Evolutionary conservation across 2,888 invertebrate genomes (phyloP).

Genomic region (Caenorhabditis sp.): DNA sequence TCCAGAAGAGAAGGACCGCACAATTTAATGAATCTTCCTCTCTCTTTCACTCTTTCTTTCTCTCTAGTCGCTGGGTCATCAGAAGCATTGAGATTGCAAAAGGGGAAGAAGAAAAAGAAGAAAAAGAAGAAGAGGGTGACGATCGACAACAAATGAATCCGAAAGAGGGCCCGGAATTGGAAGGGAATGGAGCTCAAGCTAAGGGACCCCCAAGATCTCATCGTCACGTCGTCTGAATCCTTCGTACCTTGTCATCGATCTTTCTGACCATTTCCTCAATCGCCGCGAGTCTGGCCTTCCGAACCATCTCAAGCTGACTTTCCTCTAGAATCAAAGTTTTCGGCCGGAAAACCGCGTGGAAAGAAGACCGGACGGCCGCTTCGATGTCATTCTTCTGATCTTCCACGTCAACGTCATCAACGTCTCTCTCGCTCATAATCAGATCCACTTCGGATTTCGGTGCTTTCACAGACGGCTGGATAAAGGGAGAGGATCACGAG

Average conservation of each 20-base stretch:
- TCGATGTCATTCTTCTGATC: conserved; percentile 30
- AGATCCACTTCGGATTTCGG: neutral
- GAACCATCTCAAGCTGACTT: conserved; percentile 4
- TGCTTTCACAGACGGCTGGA: neutral
- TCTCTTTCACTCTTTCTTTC: neutral
- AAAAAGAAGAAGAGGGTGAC: neutral
- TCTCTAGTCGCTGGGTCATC: too few relatives aligned
- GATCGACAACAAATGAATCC: neutral
- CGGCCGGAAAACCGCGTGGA: conserved; percentile 15
- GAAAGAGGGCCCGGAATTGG: conserved; percentile 1
- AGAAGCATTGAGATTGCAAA: conserved; percentile 18
- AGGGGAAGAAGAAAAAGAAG: conserved; percentile 12
- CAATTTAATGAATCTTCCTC: conserved; percentile 42
- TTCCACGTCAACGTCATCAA: conserved; percentile 6
- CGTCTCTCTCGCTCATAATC: conserved; percentile 8
- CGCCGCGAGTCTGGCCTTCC: conserved; percentile 7
- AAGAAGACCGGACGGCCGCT: conserved; percentile 24
- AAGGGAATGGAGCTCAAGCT: neutral
- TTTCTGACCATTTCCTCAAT: conserved; percentile 29
- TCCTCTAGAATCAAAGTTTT: conserved; percentile 13
- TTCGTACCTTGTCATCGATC: conserved; percentile 34
- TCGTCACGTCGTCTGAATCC: neutral
- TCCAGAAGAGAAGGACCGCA: conserved; percentile 1
- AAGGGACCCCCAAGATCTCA: conserved; percentile 3
- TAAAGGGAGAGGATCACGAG: neutral